phyloP scores from a whole-genome alignment of 2,888 invertebrate genomes.

The Neoscelio sp. region DNA sequence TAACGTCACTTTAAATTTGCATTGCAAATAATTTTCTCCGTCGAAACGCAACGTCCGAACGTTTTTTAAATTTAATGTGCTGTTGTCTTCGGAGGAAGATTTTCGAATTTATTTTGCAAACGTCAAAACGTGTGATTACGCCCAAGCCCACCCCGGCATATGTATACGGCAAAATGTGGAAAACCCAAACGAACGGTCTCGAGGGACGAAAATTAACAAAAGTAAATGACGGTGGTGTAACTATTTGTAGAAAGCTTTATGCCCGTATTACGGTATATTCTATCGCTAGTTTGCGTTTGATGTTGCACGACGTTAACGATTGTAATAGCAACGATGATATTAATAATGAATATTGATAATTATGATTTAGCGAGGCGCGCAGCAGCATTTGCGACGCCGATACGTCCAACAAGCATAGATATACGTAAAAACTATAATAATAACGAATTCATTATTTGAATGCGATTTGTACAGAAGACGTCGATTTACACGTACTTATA shows the following conservation, averaged over 20 bases:
- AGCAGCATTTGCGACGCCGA: conserved; percentile 75
- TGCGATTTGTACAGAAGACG: conserved; percentile 75
- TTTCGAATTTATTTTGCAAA: conserved; percentile 67
- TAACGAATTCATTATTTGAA: conserved; percentile 69
- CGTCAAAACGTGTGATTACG: conserved; percentile 79
- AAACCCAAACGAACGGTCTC: conserved; percentile 79
- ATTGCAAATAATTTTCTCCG: no score
- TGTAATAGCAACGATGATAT: conserved; percentile 68
- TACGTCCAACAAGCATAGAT: conserved; percentile 80
- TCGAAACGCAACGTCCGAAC: conserved; percentile 15
- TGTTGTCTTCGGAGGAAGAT: conserved; percentile 59
- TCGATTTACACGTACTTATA: conserved; percentile 68
- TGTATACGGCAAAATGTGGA: conserved; percentile 81
- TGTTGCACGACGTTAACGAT: conserved; percentile 78
- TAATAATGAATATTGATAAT: conserved; percentile 72
- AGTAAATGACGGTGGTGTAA: conserved; percentile 74
- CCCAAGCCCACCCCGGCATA: conserved; percentile 78
- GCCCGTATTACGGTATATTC: conserved; percentile 71
- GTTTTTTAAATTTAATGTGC: conserved; percentile 66
- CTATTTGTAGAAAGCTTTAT: conserved; percentile 81
- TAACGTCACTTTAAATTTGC: conserved; percentile 21
- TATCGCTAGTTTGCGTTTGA: conserved; percentile 78
- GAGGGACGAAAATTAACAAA: conserved; percentile 64
- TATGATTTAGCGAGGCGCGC: conserved; percentile 71
- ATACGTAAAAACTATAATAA: conserved; percentile 75